Evolutionary conservation across 1,140 invertebrate genomes (phyloP).

Genomic region (Drosophila parabipectinata): DNA sequence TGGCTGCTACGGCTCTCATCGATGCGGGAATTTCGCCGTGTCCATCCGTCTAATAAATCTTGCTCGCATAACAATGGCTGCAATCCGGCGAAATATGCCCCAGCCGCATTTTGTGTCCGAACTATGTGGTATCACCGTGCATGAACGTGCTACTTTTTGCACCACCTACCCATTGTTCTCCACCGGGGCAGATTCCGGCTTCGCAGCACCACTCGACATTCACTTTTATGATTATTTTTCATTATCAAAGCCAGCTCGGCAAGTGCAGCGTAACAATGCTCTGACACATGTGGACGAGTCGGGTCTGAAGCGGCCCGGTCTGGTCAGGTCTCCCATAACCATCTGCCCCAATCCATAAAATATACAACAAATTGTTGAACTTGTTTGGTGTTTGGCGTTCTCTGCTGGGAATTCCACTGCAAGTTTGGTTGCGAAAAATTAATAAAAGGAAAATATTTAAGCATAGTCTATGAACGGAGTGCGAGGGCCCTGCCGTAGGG

Average conservation of each 20-base stretch:
- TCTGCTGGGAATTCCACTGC: constrained; percentile 28
- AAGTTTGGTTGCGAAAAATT: constrained; percentile 47
- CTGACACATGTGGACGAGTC: constrained; percentile 27
- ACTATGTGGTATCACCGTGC: constrained; percentile 8
- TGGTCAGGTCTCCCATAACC: not conserved
- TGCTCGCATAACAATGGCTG: constrained; percentile 34
- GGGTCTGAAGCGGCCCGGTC: not conserved
- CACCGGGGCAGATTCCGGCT: constrained; percentile 5
- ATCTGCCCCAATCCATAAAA: constrained; percentile 15
- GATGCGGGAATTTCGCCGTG: constrained; percentile 4
- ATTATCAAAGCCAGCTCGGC: constrained; percentile 56
- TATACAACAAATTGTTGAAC: constrained; percentile 69
- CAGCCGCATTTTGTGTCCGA: not conserved
- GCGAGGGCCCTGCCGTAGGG: too few relatives aligned
- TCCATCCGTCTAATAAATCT: constrained; percentile 41
- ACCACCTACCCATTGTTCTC: constrained; percentile 27
- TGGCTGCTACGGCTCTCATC: constrained; percentile 4
- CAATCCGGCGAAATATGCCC: constrained; percentile 16
- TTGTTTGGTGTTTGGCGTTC: constrained; percentile 44
- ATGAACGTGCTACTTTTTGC: constrained; percentile 36
- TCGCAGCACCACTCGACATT: constrained; percentile 12
- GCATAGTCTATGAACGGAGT: constrained; percentile 36
- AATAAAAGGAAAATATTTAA: constrained; percentile 75
- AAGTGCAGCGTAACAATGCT: constrained; percentile 38
- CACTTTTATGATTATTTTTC: constrained; percentile 67